A percentile compares a stretch with the other conserved stretches of the same genome.
phyloP scores from a whole-genome alignment of 2,888 invertebrate genomes.

The Laothoe populi region DNA sequence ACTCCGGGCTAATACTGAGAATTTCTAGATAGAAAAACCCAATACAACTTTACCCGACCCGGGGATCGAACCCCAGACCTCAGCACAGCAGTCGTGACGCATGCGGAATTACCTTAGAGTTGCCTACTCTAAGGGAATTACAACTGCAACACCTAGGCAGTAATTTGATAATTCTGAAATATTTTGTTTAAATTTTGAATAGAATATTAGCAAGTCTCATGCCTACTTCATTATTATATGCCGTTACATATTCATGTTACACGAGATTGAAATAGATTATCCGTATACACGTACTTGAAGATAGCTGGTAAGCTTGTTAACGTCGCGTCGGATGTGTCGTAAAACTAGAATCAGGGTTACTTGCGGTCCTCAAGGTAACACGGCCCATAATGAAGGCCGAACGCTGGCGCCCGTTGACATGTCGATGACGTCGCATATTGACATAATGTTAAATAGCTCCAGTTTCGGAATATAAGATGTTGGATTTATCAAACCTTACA shows the following conservation, averaged over 20 bases:
- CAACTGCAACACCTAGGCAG: too few relatives aligned
- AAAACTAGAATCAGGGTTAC: constrained; percentile 53
- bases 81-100: too few relatives aligned
- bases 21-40: too few relatives aligned
- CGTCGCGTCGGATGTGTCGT: constrained; percentile 45
- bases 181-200: too few relatives aligned
- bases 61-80: too few relatives aligned
- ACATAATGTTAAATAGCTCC: constrained; percentile 3
- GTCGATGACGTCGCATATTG: constrained; percentile 13
- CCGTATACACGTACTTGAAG: background rate
- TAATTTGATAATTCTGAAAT: too few relatives aligned
- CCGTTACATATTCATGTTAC: background rate
- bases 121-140: too few relatives aligned
- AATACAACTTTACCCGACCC: too few relatives aligned
- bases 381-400: constrained; percentile 29
- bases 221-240: background rate
- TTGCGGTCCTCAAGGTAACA: constrained; percentile 44
- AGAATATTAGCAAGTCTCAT: too few relatives aligned
- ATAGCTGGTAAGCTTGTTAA: constrained; percentile 26
- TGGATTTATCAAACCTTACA: background rate
- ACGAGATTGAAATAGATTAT: background rate
- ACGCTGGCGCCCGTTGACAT: constrained; percentile 17
- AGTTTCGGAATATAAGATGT: constrained; percentile 1
- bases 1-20: too few relatives aligned
- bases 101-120: too few relatives aligned